These are phyloP conservation scores for Acronicta alni DNA, from an alignment of 2,888 invertebrate species.

Conservation along the genomic window DNA sequence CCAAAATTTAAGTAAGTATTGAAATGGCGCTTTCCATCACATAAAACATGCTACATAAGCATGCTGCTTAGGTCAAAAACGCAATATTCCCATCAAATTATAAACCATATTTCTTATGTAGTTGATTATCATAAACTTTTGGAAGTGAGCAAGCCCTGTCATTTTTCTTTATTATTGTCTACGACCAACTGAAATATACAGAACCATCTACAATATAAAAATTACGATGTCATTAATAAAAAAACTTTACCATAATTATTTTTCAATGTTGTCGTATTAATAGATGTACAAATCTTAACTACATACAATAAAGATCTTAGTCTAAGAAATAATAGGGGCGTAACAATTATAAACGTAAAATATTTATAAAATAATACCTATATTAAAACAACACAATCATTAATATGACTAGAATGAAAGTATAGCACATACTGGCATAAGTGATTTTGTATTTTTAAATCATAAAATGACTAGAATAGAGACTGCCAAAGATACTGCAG, in stretches of 20 bases:
- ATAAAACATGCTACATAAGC: slow-evolving; percentile 54
- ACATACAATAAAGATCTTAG: slow-evolving; percentile 44
- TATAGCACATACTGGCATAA: slow-evolving; percentile 21
- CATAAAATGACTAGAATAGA: not conserved
- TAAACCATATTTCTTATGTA: slow-evolving; percentile 47
- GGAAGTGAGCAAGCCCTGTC: slow-evolving; percentile 81
- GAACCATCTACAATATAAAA: slow-evolving; percentile 36
- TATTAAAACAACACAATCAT: slow-evolving; percentile 17
- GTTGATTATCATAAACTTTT: slow-evolving; percentile 47
- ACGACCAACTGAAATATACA: slow-evolving; percentile 65
- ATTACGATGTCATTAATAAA: slow-evolving; percentile 12
- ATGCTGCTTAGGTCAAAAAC: slow-evolving; percentile 49
- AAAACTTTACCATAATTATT: slow-evolving; percentile 26
- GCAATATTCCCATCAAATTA: slow-evolving; percentile 44
- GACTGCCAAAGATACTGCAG: not conserved
- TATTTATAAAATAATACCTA: slow-evolving; percentile 32
- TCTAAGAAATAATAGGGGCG: slow-evolving; percentile 47
- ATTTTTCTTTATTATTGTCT: slow-evolving; percentile 59
- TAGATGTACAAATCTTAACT: slow-evolving; percentile 49
- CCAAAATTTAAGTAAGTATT: slow-evolving; percentile 19
- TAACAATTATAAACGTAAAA: slow-evolving; percentile 32
- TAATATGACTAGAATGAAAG: slow-evolving; percentile 16
- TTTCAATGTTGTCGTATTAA: slow-evolving; percentile 43
- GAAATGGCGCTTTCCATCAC: slow-evolving; percentile 35
- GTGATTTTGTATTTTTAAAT: slow-evolving; percentile 2